phyloP scores from a whole-genome alignment of 2,797 vertebrate genomes.

The Schizopygopsis pylzovi region DNA sequence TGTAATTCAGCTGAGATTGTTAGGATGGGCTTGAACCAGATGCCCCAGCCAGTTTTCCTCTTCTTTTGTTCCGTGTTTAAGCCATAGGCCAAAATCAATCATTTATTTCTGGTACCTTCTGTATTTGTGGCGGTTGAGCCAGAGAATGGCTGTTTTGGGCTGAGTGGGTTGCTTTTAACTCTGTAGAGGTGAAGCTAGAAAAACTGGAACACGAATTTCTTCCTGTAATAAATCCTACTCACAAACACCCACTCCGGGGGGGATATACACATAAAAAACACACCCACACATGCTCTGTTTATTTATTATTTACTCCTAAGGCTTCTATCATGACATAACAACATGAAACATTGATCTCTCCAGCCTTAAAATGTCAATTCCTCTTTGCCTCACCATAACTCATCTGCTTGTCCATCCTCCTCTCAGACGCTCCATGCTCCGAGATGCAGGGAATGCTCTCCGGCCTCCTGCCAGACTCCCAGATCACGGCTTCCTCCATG shows the following conservation, averaged over 20 bases:
- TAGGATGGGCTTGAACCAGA: conserved; percentile 38
- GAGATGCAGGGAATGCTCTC: conserved; percentile 96
- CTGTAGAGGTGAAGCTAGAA: conserved; percentile 50
- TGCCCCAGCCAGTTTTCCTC: conserved; percentile 63
- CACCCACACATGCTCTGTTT: conserved; percentile 53
- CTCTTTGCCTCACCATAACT: conserved; percentile 41
- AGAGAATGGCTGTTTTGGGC: conserved; percentile 39
- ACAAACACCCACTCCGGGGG: conserved; percentile 32
- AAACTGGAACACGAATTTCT: conserved; percentile 57
- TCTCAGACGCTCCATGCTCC: conserved; percentile 91
- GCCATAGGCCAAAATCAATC: conserved; percentile 71
- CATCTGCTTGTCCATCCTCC: conserved; percentile 29
- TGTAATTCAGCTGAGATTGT: conserved; percentile 48
- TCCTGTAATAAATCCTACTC: conserved; percentile 66
- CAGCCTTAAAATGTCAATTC: conserved; percentile 62
- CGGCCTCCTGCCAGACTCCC: conserved; percentile 89
- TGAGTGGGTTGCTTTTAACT: conserved; percentile 45
- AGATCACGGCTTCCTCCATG: conserved; percentile 94
- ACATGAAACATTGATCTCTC: conserved; percentile 78
- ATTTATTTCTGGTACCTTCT: conserved; percentile 73
- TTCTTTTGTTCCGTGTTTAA: conserved; percentile 52
- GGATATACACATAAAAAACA: conserved; percentile 49
- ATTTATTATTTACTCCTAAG: conserved; percentile 77
- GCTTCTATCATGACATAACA: conserved; percentile 66
- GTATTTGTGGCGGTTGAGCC: conserved; percentile 54